Evolutionary conservation across 2,797 vertebrate genomes (phyloP).

Genomic region (Acipenser transmontanus): DNA sequence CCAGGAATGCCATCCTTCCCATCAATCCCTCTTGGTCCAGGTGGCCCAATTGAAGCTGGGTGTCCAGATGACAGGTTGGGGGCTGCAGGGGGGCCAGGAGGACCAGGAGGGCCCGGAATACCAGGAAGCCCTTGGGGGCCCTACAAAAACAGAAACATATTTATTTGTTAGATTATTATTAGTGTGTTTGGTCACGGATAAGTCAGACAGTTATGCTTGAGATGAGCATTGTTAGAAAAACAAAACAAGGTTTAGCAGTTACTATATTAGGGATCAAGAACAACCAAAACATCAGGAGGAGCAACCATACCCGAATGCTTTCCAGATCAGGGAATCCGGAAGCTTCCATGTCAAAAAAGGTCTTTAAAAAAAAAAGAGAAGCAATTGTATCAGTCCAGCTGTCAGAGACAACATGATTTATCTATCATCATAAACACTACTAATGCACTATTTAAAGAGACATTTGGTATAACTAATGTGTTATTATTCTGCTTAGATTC

Average conservation of each 20-base stretch:
- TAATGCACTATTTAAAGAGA: too few species aligned
- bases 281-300: neutral
- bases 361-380: conserved; percentile 63
- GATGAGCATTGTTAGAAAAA: neutral
- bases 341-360: conserved; percentile 93
- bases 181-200: too few species aligned
- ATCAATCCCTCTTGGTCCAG: conserved; percentile 46
- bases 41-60: conserved; percentile 39
- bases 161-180: neutral
- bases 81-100: conserved; percentile 78
- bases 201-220: conserved; percentile 4
- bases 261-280: neutral
- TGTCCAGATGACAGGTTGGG: conserved; percentile 46
- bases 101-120: conserved; percentile 70
- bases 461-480: too few species aligned
- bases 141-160: conserved; percentile 32
- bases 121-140: conserved; percentile 54
- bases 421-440: too few species aligned
- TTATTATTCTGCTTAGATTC: too few species aligned
- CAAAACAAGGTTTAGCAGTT: neutral
- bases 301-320: conserved; percentile 62
- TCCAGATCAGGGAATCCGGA: conserved; percentile 82
- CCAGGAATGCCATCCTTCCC: conserved; percentile 67
- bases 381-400: neutral
- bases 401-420: too few species aligned